Conservation (phyloP, 37 sponge, comb jelly and placozoan species). For the Halisarca cf. caerulea region DNA sequence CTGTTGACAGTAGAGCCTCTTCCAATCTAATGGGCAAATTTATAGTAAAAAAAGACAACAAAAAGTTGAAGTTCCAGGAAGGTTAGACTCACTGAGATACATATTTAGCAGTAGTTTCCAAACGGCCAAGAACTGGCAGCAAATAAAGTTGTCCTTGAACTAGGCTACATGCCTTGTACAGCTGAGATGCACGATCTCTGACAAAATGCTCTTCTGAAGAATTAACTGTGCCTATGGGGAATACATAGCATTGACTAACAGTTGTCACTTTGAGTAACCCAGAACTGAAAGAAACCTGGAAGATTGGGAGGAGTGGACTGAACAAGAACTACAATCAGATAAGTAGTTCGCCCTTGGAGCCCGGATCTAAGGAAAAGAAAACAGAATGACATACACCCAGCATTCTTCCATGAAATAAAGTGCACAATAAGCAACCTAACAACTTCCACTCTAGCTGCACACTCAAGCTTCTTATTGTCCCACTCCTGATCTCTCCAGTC, state of each 20-base stretch:
- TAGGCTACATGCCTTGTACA: slow-evolving; percentile 45
- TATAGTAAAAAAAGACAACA: too few species aligned
- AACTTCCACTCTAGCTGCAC: slow-evolving; percentile 81
- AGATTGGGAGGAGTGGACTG: slow-evolving; percentile 50
- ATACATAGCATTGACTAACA: too few species aligned
- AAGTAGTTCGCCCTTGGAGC: slow-evolving; percentile 63
- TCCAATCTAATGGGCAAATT: slow-evolving; percentile 85
- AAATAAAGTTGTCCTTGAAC: slow-evolving; percentile 37
- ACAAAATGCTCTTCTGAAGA: not conserved
- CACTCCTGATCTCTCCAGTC: slow-evolving; percentile 91
- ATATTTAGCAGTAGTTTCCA: slow-evolving; percentile 6
- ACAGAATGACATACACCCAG: not conserved
- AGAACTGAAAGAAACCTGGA: not conserved
- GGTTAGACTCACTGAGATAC: slow-evolving; percentile 15
- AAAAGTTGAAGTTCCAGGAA: too few species aligned
- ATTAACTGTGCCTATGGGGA: not conserved
- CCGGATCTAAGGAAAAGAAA: slow-evolving; percentile 49
- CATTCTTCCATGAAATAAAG: too few species aligned
- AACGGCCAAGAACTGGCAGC: slow-evolving; percentile 28
- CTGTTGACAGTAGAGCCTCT: slow-evolving; percentile 65
- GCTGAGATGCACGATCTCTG: slow-evolving; percentile 19
- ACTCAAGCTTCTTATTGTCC: slow-evolving; percentile 88
- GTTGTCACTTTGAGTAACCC: too few species aligned
- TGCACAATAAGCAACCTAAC: slow-evolving; percentile 49
- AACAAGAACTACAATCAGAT: slow-evolving; percentile 76